Evolutionary conservation across 2,113 vertebrate species (phyloP).

Genomic region (Aptenodytes forsteri): DNA sequence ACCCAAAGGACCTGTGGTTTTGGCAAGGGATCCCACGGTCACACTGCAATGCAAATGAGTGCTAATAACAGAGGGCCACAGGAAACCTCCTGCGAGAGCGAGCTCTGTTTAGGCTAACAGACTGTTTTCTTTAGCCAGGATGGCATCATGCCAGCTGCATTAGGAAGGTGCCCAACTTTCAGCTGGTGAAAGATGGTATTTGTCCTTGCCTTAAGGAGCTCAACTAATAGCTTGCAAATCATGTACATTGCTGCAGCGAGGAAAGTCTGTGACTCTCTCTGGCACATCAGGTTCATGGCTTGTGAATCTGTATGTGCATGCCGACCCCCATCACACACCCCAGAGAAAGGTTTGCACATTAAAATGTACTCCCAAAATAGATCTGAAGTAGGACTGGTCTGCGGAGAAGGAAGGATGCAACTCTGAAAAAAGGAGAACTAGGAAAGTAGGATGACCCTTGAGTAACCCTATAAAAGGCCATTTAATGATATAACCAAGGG

Average conservation of each 20-base stretch:
- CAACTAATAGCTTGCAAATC: neutral
- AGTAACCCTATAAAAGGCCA: neutral
- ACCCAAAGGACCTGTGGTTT: neutral
- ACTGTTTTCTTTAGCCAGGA: neutral
- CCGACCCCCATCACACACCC: neutral
- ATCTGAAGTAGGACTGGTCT: neutral
- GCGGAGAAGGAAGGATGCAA: neutral
- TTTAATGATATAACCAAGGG: neutral
- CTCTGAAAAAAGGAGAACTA: neutral
- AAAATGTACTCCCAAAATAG: neutral
- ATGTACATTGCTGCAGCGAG: neutral
- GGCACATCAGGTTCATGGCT: neutral
- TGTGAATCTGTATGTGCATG: neutral
- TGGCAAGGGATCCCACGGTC: neutral
- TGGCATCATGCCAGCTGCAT: neutral
- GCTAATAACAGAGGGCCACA: neutral
- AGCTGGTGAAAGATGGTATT: neutral
- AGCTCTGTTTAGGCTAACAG: neutral
- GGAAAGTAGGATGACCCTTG: neutral
- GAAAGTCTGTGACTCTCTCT: neutral
- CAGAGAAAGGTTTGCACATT: neutral
- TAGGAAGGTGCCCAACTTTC: neutral
- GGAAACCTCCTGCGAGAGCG: neutral
- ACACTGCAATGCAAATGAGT: neutral
- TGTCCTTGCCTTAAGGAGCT: neutral